Evolutionary conservation across 2,113 vertebrate genomes (phyloP).

Genomic region (Oncorhynchus kisutch): DNA sequence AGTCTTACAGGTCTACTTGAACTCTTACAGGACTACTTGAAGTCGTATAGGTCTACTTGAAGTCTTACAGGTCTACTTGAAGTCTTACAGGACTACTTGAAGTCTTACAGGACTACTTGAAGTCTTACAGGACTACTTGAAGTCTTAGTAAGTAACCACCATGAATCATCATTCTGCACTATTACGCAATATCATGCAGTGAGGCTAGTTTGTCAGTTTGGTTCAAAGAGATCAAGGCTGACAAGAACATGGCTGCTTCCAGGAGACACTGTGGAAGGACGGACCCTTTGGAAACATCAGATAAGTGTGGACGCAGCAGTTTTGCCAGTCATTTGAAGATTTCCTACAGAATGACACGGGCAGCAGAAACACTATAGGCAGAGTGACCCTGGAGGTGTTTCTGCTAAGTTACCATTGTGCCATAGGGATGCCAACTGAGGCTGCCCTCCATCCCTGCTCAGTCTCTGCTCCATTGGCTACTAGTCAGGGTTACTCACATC

Average conservation of each 20-base stretch:
- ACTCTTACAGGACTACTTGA: too few relatives aligned
- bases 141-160: too few relatives aligned
- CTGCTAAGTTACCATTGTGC: conserved; percentile 53
- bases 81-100: too few relatives aligned
- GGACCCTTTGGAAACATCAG: neutral
- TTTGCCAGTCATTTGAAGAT: conserved; percentile 5
- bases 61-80: too few relatives aligned
- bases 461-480: conserved; percentile 16
- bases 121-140: too few relatives aligned
- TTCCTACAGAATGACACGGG: conserved; percentile 9
- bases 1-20: too few relatives aligned
- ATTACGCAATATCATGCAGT: neutral
- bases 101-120: too few relatives aligned
- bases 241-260: neutral
- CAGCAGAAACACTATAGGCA: conserved; percentile 28
- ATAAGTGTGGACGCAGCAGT: neutral
- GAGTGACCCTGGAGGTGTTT: conserved; percentile 37
- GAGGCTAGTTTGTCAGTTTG: neutral
- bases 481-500: conserved; percentile 87
- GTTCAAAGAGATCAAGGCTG: neutral
- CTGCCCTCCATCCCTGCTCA: conserved; percentile 26
- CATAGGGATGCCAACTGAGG: conserved; percentile 31
- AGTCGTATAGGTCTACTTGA: too few relatives aligned
- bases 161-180: too few relatives aligned
- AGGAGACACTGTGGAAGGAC: neutral